Percentiles rank a stretch among this genome's conserved stretches.
Conservation (phyloP, 2,113 vertebrate species). For the Cacatua alba region DNA sequence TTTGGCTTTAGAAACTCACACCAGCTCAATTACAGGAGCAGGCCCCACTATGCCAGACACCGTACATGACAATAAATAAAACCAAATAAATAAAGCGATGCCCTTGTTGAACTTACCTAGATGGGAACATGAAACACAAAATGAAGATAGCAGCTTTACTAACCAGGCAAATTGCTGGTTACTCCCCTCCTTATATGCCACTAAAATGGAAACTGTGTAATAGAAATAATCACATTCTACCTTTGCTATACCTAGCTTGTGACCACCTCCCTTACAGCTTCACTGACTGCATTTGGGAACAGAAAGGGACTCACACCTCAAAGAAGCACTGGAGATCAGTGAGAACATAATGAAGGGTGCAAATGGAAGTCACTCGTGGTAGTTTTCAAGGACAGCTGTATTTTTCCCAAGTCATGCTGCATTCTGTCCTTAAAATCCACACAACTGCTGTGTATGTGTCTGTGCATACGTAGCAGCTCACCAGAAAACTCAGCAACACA, state of each 20-base stretch:
- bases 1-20: not conserved
- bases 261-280: not conserved
- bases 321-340: not conserved
- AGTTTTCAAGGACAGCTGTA: not conserved
- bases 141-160: not conserved
- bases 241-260: not conserved
- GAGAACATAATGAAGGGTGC: not conserved
- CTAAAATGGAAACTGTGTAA: not conserved
- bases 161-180: not conserved
- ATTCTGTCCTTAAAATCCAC: not conserved
- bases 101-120: not conserved
- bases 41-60: not conserved
- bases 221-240: not conserved
- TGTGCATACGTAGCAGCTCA: not conserved
- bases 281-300: not conserved
- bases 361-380: not conserved
- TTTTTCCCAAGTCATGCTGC: not conserved
- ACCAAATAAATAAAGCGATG: not conserved
- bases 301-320: not conserved
- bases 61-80: not conserved
- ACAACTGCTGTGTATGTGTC: not conserved
- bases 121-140: not conserved
- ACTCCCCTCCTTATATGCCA: not conserved
- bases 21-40: not conserved
- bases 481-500: not conserved